phyloP scores from a whole-genome alignment of 2,113 vertebrate species.

The Lontra canadensis region DNA sequence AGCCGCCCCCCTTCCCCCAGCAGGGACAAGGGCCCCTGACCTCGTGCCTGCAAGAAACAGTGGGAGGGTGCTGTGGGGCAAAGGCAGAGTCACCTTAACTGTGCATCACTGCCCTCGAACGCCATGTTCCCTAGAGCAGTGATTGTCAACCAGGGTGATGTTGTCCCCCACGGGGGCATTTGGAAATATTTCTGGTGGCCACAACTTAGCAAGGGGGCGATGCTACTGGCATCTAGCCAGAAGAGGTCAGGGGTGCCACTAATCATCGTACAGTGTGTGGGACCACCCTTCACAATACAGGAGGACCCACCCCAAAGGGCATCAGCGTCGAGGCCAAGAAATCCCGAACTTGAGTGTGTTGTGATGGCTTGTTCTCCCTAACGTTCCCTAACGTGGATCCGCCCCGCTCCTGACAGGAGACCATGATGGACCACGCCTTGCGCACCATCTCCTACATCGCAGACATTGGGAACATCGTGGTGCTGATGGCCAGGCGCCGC shows the following conservation, averaged over 20 bases:
- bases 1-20: not conserved
- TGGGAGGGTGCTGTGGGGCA: not conserved
- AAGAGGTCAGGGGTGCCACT: not conserved
- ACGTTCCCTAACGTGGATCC: not conserved
- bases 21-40: too few relatives aligned
- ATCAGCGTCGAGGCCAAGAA: not conserved
- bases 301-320: fast-evolving
- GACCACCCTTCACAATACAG: too few relatives aligned
- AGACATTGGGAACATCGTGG: conserved; percentile 97
- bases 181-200: not conserved
- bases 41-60: not conserved
- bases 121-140: not conserved
- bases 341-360: too few relatives aligned
- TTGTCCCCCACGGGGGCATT: not conserved
- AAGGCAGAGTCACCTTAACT: not conserved
- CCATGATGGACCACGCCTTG: conserved; percentile 99
- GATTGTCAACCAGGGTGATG: not conserved
- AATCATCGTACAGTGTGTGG: not conserved
- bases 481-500: conserved; percentile 96
- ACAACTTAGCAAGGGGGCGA: not conserved
- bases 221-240: not conserved
- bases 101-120: not conserved
- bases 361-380: fast-evolving
- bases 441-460: conserved; percentile 99
- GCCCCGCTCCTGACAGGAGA: conserved; percentile 85